Evolutionary conservation across 2,113 vertebrate genomes (phyloP), one percentile per base, ranked within the genome.

Genomic region (Bagarius yarrelli): DNA sequence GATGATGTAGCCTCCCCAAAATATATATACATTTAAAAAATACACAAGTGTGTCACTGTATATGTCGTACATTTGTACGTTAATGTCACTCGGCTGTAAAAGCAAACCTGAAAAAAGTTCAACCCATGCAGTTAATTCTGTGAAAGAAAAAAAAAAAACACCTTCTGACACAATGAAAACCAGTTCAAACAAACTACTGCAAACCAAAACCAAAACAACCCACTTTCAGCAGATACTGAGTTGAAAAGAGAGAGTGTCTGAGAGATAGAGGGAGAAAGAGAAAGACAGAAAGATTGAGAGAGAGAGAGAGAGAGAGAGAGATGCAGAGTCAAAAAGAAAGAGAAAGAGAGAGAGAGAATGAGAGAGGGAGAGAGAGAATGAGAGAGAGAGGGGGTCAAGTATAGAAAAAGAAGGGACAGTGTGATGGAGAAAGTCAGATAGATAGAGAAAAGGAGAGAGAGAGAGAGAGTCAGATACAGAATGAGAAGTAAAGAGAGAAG

Each of bases 91-190:
- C 60, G 3, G 6, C 15, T 57, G 36, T 50, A 36, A 55, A 75
- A 76, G 60, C 80, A 76, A 81, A 50, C 60, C 70, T 34, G 27
- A 66, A 64, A 56, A 72, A 56, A 44, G 72, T 36, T 32, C 57
- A 67, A 76, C 72, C 69, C 72, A 76, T 76, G 80, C 80, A 59
- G 53, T 67, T 47, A 56, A 76, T 32, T 57, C 61, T 67, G 61
- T 32, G 23, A 64, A 74, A 27, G 18, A 56, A 81, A 81, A 40
- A 69, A 81, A 55, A 53, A 32, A 53, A 80, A 80, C 32, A 40
- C 56, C 44, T 23, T 50, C 75, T 55, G 36, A 87, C 89, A 89
- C 88, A 70, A 72, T 72, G 30, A 69, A 89, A 91, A 88, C 89
- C 86, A 87, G 85, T 87, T 85, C 82, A 71, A 52, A 63, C 71